Percentiles rank a stretch among this genome's conserved stretches.
Evolutionary conservation across 2,888 invertebrate genomes (phyloP).

Genomic region (Cryptocheilus praepositus): DNA sequence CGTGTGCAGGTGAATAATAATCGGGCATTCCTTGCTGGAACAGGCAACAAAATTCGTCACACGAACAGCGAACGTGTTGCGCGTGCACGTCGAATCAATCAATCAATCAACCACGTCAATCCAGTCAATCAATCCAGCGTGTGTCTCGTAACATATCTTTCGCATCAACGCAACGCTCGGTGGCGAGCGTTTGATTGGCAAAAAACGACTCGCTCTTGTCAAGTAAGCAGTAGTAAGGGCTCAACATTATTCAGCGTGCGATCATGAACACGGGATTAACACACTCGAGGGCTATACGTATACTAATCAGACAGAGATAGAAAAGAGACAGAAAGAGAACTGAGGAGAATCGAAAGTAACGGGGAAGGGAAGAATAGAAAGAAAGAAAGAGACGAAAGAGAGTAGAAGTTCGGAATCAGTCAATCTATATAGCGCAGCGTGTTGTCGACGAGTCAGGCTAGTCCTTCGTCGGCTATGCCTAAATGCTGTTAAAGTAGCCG

Average conservation of each 20-base stretch:
- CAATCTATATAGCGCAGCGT: background rate
- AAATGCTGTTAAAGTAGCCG: background rate
- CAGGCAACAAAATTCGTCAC: conserved; percentile 38
- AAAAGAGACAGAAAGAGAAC: conserved; percentile 4
- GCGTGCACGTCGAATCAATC: conserved; percentile 12
- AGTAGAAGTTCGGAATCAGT: background rate
- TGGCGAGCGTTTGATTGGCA: background rate
- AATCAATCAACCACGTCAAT: conserved; percentile 14
- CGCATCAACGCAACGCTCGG: background rate
- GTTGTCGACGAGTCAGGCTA: conserved; percentile 18
- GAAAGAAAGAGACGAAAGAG: background rate
- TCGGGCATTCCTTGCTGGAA: conserved; percentile 31
- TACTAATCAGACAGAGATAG: conserved; percentile 5
- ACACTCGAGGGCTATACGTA: background rate
- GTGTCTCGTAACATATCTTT: background rate
- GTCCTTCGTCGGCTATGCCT: conserved; percentile 10
- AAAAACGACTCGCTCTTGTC: too few species aligned
- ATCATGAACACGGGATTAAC: background rate
- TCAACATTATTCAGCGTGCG: conserved; percentile 6
- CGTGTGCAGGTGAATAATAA: conserved; percentile 30
- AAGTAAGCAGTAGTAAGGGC: too few species aligned
- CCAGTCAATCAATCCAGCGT: conserved; percentile 14
- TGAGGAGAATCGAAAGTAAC: background rate
- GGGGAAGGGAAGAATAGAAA: background rate
- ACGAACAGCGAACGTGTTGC: conserved; percentile 16